Evolutionary conservation across 1,140 invertebrate genomes (phyloP), one percentile per base, ranked within the genome.

Genomic region (Drosophila lacteicornis): DNA sequence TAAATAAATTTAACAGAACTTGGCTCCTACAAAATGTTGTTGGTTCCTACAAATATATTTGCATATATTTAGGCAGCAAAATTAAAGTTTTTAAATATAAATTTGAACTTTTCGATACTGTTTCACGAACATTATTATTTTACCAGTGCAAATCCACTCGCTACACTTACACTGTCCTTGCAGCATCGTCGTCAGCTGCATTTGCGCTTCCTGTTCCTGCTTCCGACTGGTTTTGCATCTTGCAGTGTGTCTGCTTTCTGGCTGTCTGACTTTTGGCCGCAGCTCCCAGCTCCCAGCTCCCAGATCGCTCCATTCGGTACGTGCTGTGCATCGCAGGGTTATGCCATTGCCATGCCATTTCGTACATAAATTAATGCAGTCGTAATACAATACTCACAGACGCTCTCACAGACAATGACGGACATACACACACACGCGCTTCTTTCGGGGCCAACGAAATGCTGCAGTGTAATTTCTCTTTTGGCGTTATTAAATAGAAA

Each of bases 331-430:
- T 73, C 33, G 63, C 42, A 70, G 69, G 51, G 47, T 51, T 59
- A 59, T 76, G 70, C 67, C 74, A 75, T 59, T 69, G 75, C 73
- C 69, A 71, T 77, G 70, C 65, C 75, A 50, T 61, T 90, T 71
- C 77, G 75, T 88, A 84, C 84, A 88, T 88, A 88, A 88, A 88
- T 88, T 88, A 88, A 88, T 88, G 84, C 85, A 84, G 80, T 66
- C 60, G 85, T 75, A 74, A 81, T 81, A 79, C 84, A 75, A 83
- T 68, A 75, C 80, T 67, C 69, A 75, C 46, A 68, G 47, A 46
- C 38, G 71, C 57, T 69, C 45, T 15, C n/a, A 47, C 45, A 43
- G 19, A 49, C 40, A 68, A 3, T 59, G 11, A 56, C 15, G 22
- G 13, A 19, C n/a, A 57, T 22, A 55, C 25, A 30, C 38, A 62